Evolutionary conservation across 2,113 vertebrate species (phyloP).

Genomic region (Rattus norvegicus): GRCr8 NC_086019.1:226386501-226387000

Average conservation of each 20-base stretch:
- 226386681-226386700: neutral
- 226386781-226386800: neutral
- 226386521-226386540: neutral
- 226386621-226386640: neutral
- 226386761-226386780: neutral
- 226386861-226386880: neutral
- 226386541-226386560: neutral
- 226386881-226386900: neutral
- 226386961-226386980: neutral
- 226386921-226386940: neutral
- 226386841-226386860: neutral
- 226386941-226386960: neutral
- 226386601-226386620: neutral
- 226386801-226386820: neutral
- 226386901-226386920: neutral
- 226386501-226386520: neutral
- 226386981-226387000: neutral
- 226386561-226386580: too few relatives aligned
- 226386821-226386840: neutral
- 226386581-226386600: neutral
- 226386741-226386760: neutral
- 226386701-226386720: neutral
- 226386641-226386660: neutral
- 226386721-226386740: fast-evolving
- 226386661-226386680: neutral